Conservation (phyloP, 2,113 vertebrate genomes). For the Atrichornis clamosus region DNA sequence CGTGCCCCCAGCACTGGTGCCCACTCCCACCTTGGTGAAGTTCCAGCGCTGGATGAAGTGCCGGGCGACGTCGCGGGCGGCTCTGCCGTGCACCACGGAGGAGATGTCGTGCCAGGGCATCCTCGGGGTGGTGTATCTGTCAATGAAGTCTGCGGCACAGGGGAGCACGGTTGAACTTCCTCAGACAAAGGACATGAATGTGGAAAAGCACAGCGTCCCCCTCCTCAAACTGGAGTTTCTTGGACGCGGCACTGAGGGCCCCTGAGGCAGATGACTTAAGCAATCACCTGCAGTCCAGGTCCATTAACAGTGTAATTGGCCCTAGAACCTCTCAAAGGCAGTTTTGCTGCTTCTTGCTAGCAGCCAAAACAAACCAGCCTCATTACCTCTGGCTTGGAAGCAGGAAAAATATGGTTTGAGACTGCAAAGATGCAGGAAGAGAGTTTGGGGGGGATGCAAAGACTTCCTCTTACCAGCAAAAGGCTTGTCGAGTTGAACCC, state of each 20-base stretch:
- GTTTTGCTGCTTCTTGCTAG: background rate
- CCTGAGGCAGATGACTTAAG: background rate
- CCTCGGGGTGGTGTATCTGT: conserved; percentile 88
- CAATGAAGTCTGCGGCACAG: conserved; percentile 84
- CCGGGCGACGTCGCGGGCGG: conserved; percentile 88
- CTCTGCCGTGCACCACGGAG: conserved; percentile 88
- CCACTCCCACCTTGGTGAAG: conserved; percentile 86
- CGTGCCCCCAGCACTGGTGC: rapidly evolving
- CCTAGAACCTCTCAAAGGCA: background rate
- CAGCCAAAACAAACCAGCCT: background rate
- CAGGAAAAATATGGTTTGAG: background rate
- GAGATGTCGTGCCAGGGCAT: conserved; percentile 98
- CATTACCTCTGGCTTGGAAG: background rate
- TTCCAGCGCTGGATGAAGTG: conserved; percentile 99
- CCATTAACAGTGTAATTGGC: background rate
- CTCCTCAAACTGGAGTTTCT: background rate
- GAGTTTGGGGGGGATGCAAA: background rate
- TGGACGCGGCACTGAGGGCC: background rate
- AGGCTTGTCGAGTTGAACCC: conserved; percentile 96
- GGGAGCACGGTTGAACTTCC: background rate
- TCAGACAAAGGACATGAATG: background rate
- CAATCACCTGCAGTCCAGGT: rapidly evolving
- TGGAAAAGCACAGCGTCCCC: rapidly evolving
- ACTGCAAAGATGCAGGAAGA: background rate
- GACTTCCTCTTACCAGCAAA: conserved; percentile 84